Percentiles rank a stretch among this genome's conserved stretches.
phyloP scores from a whole-genome alignment of 2,113 vertebrate genomes.

The Hylia prasina region DNA sequence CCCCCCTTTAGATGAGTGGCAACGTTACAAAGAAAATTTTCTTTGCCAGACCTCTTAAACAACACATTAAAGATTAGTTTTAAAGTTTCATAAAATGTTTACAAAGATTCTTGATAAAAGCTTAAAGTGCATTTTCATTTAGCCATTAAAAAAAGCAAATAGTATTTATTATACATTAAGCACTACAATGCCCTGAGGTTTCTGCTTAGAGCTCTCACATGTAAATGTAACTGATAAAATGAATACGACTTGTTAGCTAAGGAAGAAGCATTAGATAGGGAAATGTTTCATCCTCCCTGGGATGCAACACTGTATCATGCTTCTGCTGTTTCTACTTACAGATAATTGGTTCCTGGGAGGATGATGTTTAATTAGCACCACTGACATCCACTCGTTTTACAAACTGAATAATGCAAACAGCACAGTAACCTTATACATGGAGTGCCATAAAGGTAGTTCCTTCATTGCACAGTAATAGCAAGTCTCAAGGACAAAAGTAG shows the following conservation, averaged over 20 bases:
- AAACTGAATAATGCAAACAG: neutral
- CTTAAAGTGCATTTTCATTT: neutral
- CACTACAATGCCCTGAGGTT: neutral
- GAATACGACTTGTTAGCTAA: neutral
- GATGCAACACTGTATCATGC: neutral
- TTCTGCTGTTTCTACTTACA: neutral
- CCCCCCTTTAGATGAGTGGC: neutral
- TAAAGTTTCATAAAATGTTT: neutral
- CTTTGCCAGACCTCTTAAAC: neutral
- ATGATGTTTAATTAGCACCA: neutral
- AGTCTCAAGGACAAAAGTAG: neutral
- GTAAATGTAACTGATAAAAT: neutral
- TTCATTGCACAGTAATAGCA: neutral
- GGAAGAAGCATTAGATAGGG: neutral
- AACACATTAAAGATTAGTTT: neutral
- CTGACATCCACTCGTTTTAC: neutral
- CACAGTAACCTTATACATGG: neutral
- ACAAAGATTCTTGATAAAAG: neutral
- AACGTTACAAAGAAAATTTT: neutral
- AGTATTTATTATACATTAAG: constrained; percentile 22
- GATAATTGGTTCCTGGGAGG: neutral
- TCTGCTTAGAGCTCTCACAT: neutral
- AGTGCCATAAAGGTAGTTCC: neutral
- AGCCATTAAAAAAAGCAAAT: neutral
- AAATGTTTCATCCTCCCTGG: neutral